A percentile compares a stretch with the other conserved stretches of the same genome.
Conservation (phyloP, 2,888 invertebrate genomes). For the Andricus quercusramuli region DNA sequence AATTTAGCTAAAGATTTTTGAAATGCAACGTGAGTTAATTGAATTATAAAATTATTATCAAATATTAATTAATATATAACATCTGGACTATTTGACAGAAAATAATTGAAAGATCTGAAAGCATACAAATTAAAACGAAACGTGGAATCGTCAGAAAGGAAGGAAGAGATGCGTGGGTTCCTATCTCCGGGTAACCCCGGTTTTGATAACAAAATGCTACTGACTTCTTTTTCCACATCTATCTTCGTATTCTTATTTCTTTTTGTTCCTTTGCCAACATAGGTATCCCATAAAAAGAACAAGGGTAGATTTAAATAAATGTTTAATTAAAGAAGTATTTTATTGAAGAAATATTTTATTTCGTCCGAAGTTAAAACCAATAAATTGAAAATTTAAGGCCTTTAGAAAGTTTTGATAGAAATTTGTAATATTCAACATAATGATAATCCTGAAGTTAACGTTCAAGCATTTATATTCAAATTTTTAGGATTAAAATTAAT, state of each 20-base stretch:
- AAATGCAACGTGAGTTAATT: no score
- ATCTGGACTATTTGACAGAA: background rate
- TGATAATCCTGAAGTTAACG: background rate
- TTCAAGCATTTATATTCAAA: background rate
- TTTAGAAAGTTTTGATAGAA: no score
- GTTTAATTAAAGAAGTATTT: background rate
- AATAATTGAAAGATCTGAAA: background rate
- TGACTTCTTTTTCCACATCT: conserved; percentile 34
- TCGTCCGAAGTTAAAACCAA: background rate
- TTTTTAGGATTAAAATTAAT: no score
- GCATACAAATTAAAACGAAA: conserved; percentile 23
- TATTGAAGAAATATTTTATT: background rate
- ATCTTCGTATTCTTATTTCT: background rate
- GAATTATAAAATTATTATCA: no score
- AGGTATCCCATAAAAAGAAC: background rate
- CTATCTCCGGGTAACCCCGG: conserved; percentile 52
- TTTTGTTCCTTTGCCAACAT: background rate
- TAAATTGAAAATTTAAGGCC: no score
- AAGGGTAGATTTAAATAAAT: background rate
- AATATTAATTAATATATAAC: background rate
- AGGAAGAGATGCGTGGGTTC: conserved; percentile 54
- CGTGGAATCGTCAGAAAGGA: conserved; percentile 43
- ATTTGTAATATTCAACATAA: background rate
- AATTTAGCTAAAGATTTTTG: no score
- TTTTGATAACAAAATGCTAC: conserved; percentile 45